These are phyloP conservation scores for Lophotis ruficrista DNA, from an alignment of 2,113 vertebrate genomes.

Conservation along the genomic window DNA sequence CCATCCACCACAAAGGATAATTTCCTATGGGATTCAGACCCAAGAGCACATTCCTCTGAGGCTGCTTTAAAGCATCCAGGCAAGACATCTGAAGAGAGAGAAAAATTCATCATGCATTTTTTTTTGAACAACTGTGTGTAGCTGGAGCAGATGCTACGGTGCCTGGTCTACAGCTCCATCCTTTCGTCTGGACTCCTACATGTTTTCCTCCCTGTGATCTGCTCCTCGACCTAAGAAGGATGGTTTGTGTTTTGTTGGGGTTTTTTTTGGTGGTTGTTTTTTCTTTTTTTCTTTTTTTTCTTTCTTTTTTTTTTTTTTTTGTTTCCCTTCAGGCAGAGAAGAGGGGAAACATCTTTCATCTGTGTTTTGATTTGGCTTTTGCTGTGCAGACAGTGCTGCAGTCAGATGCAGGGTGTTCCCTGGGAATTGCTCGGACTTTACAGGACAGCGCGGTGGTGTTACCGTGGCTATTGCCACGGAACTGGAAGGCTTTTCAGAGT, in stretches of 20 bases:
- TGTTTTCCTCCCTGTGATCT: constrained; percentile 52
- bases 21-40: constrained; percentile 65
- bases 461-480: accelerated
- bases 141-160: constrained; percentile 30
- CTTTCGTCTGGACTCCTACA: constrained; percentile 46
- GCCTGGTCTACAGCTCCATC: constrained; percentile 28
- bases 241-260: too few species aligned
- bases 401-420: neutral
- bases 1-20: constrained; percentile 60
- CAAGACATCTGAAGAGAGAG: constrained; percentile 58
- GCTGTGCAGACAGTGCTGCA: neutral
- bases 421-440: neutral
- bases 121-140: constrained; percentile 19
- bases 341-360: constrained; percentile 39
- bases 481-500: neutral
- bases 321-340: neutral
- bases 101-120: constrained; percentile 45
- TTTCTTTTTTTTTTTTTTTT: neutral
- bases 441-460: neutral
- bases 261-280: too few species aligned
- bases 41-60: constrained; percentile 60
- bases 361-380: constrained; percentile 34
- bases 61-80: constrained; percentile 66
- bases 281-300: too few species aligned
- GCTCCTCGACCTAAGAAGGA: neutral